Evolutionary conservation across 1,140 invertebrate species (phyloP).

Genomic region (Brachionus sp.): DNA sequence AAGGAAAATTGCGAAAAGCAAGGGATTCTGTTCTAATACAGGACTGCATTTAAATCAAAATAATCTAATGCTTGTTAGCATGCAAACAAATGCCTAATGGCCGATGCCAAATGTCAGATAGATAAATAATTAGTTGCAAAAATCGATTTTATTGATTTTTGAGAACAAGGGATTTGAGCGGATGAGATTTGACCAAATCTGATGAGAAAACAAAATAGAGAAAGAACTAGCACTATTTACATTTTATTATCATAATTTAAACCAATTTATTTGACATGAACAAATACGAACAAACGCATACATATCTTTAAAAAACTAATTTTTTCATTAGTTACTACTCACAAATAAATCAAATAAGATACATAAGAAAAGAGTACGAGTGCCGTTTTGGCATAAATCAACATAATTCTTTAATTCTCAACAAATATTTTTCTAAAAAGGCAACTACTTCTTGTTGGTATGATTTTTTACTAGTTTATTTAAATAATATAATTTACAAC

Average conservation of each 20-base stretch:
- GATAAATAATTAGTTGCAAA: neutral
- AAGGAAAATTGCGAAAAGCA: neutral
- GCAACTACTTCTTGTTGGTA: slow-evolving; percentile 12
- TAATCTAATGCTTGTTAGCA: neutral
- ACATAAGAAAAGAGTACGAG: slow-evolving; percentile 19
- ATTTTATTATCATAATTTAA: slow-evolving; percentile 39
- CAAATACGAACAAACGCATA: neutral
- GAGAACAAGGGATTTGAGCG: neutral
- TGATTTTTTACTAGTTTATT: neutral
- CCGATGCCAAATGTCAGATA: neutral
- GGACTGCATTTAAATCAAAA: neutral
- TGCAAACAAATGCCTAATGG: neutral
- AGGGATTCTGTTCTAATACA: neutral
- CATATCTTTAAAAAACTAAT: neutral
- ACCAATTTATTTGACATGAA: slow-evolving; percentile 23
- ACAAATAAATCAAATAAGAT: slow-evolving; percentile 31
- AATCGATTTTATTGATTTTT: neutral
- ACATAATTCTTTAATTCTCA: slow-evolving; percentile 38
- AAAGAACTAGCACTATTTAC: neutral
- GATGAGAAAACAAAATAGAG: neutral
- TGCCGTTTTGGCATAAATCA: slow-evolving; percentile 32
- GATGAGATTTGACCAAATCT: neutral
- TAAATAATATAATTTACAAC: neutral
- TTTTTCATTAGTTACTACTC: slow-evolving; percentile 16
- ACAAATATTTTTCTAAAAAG: slow-evolving; percentile 15